Evolutionary conservation across 2,797 vertebrate genomes (phyloP), one percentile per base, ranked within the genome.

Genomic region (Cottoperca gobio): DNA sequence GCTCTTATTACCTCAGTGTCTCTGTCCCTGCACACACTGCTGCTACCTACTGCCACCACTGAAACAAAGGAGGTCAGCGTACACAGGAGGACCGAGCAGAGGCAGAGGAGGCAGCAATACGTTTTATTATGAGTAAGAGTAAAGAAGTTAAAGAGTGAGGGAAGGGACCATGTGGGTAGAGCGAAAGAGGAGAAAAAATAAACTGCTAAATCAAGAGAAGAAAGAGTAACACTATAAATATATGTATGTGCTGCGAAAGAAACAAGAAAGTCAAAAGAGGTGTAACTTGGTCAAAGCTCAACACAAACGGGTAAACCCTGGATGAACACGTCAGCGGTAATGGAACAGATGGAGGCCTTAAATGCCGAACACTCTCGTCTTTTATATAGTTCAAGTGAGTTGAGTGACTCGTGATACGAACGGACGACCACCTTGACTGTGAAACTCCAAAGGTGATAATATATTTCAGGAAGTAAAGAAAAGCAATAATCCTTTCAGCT

Each of bases 1-100:
- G 61, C 77, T 82, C 68, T 80, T 75, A 74, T 84, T 82, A 83
- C 80, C 61, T 76, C 74, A 75, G 50, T 13, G 3, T 70, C 59
- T 55, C 50, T 63, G 62, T 80, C 46, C 35, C 70, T 58, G 55
- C 21, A n/a, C 49, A 55, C 28, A 61, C 43, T 54, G 58, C 65
- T 57, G 59, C 70, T 78, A 57, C 60, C 31, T 59, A 43, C 53
- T 70, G 69, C 76, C 74, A 67, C 68, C 43, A 23, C 35, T 43
- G 45, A 78, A 71, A 73, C 40, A 80, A 83, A 83, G 49, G 68
- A 83, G 77, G 73, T 73, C 67, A 82, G 39, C 33, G 59, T 26
- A 58, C 60, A 74, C 43, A 75, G 33, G 67, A 79, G 67, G 58
- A 73, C 26, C 8, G 40, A 49, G 48, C 13, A 0, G 14, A 71